Conservation (phyloP, 2,797 vertebrate genomes). For the Sebastes paucispinis region DNA sequence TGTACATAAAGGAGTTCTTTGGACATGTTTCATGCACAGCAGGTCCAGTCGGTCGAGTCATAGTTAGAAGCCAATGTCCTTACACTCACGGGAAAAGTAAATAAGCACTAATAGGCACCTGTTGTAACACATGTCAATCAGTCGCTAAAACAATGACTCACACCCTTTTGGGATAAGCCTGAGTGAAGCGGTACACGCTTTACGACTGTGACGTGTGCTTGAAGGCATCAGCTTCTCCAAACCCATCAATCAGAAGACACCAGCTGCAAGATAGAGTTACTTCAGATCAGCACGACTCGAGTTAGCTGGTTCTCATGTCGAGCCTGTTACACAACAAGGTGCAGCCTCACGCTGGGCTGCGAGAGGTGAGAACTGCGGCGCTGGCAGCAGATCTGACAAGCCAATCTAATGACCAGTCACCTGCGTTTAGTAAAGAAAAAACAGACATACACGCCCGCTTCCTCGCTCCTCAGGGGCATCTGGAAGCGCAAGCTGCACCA, state of each 20-base stretch:
- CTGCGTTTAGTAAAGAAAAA: slow-evolving; percentile 66
- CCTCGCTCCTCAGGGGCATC: slow-evolving; percentile 79
- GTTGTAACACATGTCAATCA: slow-evolving; percentile 69
- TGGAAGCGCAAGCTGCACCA: slow-evolving; percentile 77
- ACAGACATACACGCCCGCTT: slow-evolving; percentile 74
- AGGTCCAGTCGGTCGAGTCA: background rate
- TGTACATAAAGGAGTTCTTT: background rate
- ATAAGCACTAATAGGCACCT: slow-evolving; percentile 57
- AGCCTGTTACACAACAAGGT: slow-evolving; percentile 61
- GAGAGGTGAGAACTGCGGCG: slow-evolving; percentile 69
- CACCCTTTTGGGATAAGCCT: slow-evolving; percentile 58
- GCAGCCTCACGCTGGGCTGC: slow-evolving; percentile 48
- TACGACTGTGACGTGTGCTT: slow-evolving; percentile 73
- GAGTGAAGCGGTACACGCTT: slow-evolving; percentile 66
- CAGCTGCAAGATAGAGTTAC: slow-evolving; percentile 68
- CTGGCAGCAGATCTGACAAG: slow-evolving; percentile 77
- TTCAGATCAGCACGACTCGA: slow-evolving; percentile 43
- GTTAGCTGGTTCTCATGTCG: slow-evolving; percentile 51
- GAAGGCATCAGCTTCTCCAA: slow-evolving; percentile 67
- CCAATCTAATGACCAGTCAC: slow-evolving; percentile 78
- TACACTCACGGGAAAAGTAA: slow-evolving; percentile 18
- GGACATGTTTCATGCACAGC: slow-evolving; percentile 4
- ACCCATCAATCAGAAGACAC: slow-evolving; percentile 66
- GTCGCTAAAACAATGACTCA: slow-evolving; percentile 70
- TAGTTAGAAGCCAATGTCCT: slow-evolving; percentile 13